Conservation (phyloP, 1,140 invertebrate genomes). For the Myzus persicae region DNA sequence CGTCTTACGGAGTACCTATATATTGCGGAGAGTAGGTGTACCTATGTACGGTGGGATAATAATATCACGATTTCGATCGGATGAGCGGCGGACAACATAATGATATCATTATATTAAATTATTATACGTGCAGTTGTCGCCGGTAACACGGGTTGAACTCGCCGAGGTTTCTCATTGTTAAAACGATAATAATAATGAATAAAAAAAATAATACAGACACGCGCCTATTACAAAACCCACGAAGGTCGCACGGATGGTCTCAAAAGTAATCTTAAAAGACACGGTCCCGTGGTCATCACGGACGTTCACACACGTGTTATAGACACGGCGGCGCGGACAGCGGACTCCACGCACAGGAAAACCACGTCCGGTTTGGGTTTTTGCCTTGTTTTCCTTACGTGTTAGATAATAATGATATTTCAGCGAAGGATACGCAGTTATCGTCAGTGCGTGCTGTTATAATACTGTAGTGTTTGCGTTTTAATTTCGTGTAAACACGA, state of each 20-base stretch:
- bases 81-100: background rate
- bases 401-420: background rate
- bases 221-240: background rate
- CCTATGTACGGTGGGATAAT: background rate
- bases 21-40: background rate
- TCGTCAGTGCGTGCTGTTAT: background rate
- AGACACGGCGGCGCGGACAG: background rate
- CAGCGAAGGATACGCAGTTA: background rate
- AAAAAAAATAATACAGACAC: background rate
- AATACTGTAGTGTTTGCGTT: background rate
- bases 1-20: background rate
- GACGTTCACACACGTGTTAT: slow-evolving; percentile 11
- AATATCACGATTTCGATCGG: background rate
- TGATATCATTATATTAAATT: background rate
- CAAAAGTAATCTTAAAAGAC: background rate
- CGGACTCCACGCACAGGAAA: background rate
- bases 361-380: background rate
- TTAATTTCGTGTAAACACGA: background rate
- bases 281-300: slow-evolving; percentile 41
- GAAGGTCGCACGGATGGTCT: slow-evolving; percentile 14
- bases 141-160: background rate
- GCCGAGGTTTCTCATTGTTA: background rate
- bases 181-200: background rate
- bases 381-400: background rate
- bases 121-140: background rate